Evolutionary conservation across 2,888 invertebrate genomes (phyloP), one percentile per base, ranked within the genome.

Genomic region (Heliconius sara): DNA sequence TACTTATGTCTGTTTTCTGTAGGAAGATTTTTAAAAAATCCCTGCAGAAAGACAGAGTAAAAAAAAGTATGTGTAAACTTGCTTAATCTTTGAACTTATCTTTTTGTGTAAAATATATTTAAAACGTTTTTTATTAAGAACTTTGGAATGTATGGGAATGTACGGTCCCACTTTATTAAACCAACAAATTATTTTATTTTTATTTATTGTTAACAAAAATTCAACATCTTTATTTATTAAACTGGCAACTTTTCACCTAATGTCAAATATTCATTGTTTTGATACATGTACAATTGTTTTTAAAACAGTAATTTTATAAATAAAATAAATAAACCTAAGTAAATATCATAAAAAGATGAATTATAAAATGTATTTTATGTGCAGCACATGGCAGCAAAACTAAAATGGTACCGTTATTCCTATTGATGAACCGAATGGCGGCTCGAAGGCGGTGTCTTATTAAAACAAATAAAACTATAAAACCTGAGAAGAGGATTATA

Each of bases 391-490:
- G 39, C 13, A 68, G 39, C 5, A 67, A 63, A 52, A 47, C 27
- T 79, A 87, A 85, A 84, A 90, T 91, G 91, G 81, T 91, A 12
- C 90, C 91, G 6, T 83, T 89, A 39, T 82, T 91, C 22, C 79
- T 90, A 4, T 68, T 90, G 57, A 88, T 90, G 68, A 89, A 89
- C 80, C 86, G 86, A 25, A 88, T 90, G 85, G 83, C 84, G 25
- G 83, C 79, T 16, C 83, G 85, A 39, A 84, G 82, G 82, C 85
- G 83, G 81, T 78, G 76, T 60, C 63, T 85, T 57, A 83, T 86
- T 63, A 77, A 81, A 72, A 60, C 63, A 27, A 72, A 66, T 25
- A 80, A 78, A 83, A 70, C 66, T 63, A 47, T 67, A 22, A 81
- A 76, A 68, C 63, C 75, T 60, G 73, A 78, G 6, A 78, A 66